Percentiles rank a stretch among this genome's conserved stretches.
These are phyloP conservation scores for Dicentrarchus labrax DNA, from an alignment of 2,113 vertebrate species.

Conservation along the genomic window DNA sequence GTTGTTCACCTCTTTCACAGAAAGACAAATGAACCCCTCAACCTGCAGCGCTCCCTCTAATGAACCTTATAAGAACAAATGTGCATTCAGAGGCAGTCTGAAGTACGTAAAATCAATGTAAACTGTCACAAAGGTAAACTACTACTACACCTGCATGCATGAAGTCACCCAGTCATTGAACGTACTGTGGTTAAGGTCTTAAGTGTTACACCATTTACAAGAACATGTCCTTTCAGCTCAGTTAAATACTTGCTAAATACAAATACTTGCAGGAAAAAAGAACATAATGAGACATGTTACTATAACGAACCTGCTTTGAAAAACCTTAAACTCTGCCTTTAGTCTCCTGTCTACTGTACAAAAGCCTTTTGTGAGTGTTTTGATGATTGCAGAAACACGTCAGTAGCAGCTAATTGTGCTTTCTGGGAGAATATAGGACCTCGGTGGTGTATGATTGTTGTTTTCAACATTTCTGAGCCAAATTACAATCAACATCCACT, in stretches of 20 bases:
- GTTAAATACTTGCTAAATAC: not conserved
- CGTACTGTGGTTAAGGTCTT: not conserved
- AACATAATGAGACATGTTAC: not conserved
- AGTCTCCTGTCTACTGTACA: not conserved
- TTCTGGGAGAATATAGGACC: constrained; percentile 20
- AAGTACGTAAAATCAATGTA: not conserved
- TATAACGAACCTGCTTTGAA: not conserved
- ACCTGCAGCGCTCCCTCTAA: too few relatives aligned
- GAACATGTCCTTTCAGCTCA: not conserved
- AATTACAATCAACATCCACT: constrained; percentile 23
- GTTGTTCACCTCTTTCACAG: too few relatives aligned
- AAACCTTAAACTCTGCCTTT: not conserved
- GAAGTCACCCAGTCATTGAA: not conserved
- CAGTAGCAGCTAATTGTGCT: constrained; percentile 25
- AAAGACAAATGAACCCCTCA: not conserved
- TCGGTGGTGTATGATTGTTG: constrained; percentile 36
- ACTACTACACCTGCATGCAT: not conserved
- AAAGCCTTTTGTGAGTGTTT: not conserved
- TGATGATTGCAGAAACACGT: constrained; percentile 11
- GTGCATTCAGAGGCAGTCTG: not conserved
- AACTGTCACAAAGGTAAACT: not conserved
- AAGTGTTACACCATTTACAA: not conserved
- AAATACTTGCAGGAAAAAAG: too few relatives aligned
- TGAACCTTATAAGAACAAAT: not conserved
- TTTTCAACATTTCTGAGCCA: constrained; percentile 41